Evolutionary conservation across 2,113 vertebrate genomes (phyloP), one percentile per base, ranked within the genome.

Genomic region (Chionis minor): DNA sequence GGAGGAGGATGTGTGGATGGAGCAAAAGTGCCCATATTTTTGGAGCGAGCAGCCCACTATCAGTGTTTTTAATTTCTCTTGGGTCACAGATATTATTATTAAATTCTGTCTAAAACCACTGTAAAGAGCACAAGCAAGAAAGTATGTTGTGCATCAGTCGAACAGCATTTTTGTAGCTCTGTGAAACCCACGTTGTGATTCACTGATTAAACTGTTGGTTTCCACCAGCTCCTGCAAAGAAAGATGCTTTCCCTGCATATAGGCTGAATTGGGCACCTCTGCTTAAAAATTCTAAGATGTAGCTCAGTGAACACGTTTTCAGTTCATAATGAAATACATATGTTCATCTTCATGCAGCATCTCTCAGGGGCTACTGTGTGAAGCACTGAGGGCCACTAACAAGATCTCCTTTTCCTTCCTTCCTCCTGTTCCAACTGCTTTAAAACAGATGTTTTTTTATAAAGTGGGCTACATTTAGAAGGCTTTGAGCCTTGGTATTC

Each of bases 341-440:
- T 58, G 78, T 89, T 96, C 90, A 74, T 94, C 82, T 84, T 87
- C 59, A 21, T 82, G 81, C 66, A 92, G 74, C 45, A 51, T 94
- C 84, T 95, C 81, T 89, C 70, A 74, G 82, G 78, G 55, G 61
- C 89, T 96, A 65, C 92, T 88, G 81, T 81, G 81, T 6, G 5
- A 75, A 85, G 66, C 84, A 45, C 33, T 28, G 49, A 69, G 74
- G 81, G 45, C 85, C 35, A 54, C 74, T 82, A 72, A 47, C 11
- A 75, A 63, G 62, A 61, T 82, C 65, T 77, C 51, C 32, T 59
- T 51, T 95, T 61, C 71, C 40, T 86, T 78, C 67, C 81, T 87
- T 65, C 54, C 15, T 81, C 12, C 32, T 79, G 33, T 89, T 74
- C 30, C 22, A 75, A 19, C 55, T 75, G 30, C 78, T 96, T 92